phyloP scores from a whole-genome alignment of 2,888 invertebrate species.

The Cephus pulcher region DNA sequence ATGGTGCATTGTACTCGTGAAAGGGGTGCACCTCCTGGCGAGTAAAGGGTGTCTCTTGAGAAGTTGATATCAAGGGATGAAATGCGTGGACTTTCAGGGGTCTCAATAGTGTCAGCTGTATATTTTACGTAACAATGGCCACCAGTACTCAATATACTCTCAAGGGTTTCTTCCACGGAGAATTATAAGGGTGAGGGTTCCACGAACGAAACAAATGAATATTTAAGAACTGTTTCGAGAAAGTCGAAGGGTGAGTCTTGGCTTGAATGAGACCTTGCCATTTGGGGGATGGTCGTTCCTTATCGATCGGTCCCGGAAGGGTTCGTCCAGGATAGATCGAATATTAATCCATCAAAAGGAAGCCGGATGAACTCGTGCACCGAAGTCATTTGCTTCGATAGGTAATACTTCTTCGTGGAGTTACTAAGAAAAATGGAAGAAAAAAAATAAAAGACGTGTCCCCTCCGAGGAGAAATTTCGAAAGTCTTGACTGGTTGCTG shows the following conservation, averaged over 20 bases:
- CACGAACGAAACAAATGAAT: conserved; percentile 4
- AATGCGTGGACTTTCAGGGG: not conserved
- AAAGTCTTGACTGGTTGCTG: not conserved
- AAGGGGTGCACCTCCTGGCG: not conserved
- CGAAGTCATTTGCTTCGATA: not conserved
- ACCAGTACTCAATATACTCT: not conserved
- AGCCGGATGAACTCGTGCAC: not conserved
- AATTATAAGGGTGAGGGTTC: conserved; percentile 1
- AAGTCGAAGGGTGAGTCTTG: not conserved
- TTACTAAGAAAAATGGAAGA: not conserved
- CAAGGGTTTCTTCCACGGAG: not conserved
- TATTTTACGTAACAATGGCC: conserved; percentile 4
- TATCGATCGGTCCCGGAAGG: not conserved
- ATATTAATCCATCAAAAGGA: not conserved
- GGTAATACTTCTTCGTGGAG: not conserved
- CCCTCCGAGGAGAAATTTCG: not conserved
- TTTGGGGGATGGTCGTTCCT: not conserved
- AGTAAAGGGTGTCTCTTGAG: not conserved
- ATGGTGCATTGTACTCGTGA: not conserved
- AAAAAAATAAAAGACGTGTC: not conserved
- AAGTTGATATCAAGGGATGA: not conserved
- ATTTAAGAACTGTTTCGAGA: not conserved
- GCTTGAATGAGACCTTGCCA: not conserved
- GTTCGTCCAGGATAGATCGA: not conserved
- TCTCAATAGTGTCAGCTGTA: not conserved